Evolutionary conservation across 2,113 vertebrate species (phyloP).

Genomic region (Nothobranchius furzeri): DNA sequence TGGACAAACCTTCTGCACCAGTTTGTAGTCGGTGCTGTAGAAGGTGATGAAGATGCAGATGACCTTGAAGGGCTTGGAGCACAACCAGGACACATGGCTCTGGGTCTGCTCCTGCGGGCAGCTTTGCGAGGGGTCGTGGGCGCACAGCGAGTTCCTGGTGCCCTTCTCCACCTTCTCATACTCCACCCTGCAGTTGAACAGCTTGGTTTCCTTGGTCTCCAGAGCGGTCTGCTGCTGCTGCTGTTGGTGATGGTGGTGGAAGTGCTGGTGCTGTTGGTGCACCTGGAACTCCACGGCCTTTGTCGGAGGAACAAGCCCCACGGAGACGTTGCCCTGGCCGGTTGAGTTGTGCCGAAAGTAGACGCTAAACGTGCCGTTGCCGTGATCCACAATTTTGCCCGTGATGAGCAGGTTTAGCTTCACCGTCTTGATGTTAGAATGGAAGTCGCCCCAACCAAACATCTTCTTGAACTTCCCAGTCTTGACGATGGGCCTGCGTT

Average conservation of each 20-base stretch:
- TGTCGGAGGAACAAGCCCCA: conserved; percentile 94
- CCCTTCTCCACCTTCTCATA: conserved; percentile 98
- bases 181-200: conserved; percentile 98
- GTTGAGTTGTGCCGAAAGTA: conserved; percentile 98
- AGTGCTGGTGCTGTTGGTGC: conserved; percentile 58
- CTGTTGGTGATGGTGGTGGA: conserved; percentile 75
- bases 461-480: conserved; percentile 99
- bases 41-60: conserved; percentile 99
- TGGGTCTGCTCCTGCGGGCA: conserved; percentile 98
- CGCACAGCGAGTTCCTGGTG: conserved; percentile 94
- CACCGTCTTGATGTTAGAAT: conserved; percentile 97
- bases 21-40: conserved; percentile 99
- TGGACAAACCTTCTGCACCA: conserved; percentile 99
- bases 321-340: conserved; percentile 95
- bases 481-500: conserved; percentile 92
- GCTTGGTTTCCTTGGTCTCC: conserved; percentile 97
- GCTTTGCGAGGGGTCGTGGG: conserved; percentile 96
- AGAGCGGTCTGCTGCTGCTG: conserved; percentile 90
- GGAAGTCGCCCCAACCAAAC: conserved; percentile 99
- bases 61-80: conserved; percentile 99
- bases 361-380: conserved; percentile 97
- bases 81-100: conserved; percentile 97
- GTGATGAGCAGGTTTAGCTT: conserved; percentile 98
- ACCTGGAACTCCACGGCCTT: conserved; percentile 97
- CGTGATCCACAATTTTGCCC: conserved; percentile 98